Evolutionary conservation across 2,888 invertebrate species (phyloP), one percentile per base, ranked within the genome.

Genomic region (Drosophila subsilvestris): DNA sequence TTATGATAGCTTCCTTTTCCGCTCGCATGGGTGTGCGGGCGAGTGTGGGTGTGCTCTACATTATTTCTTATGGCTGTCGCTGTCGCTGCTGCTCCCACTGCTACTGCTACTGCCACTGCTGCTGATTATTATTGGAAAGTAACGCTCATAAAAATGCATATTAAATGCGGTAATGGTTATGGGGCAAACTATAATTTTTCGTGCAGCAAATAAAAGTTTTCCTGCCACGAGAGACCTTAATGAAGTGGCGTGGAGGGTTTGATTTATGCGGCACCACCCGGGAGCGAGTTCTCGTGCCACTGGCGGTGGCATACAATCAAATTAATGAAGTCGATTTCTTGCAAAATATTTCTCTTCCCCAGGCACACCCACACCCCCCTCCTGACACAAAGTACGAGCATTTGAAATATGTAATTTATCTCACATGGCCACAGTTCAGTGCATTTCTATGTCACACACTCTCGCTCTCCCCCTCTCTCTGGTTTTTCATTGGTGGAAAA

Each of bases 141-240:
- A 61, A 67, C 45, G 49, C 63, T 61, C 84, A 51, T 78, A 71
- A 74, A 82, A 85, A 69, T 76, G 62, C 79, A 77, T 74, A 75
- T 77, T 77, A 75, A 88, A 73, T 71, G 73, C 48, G 55, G 69
- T 60, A 62, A 59, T 66, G 73, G 75, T 67, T 61, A 61, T 49
- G 75, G 43, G 20, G 51, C 22, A 53, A 71, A 86, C 74, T 79
- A 79, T 76, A 71, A 65, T 63, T 67, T 66, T 57, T 63, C 69
- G 55, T 29, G 56, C 29, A 22, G n/a, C 20, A 42, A 29, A 22
- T 29, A 32, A 29, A 42, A 27, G 43, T 37, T 22, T 54, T n/a
- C 47, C 48, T 29, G 62, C 50, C 9, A 25, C 12, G 29, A 50
- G 45, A 43, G 42, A 32, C 32, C 57, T 57, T 74, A 71, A 71